A percentile compares a stretch with the other conserved stretches of the same genome.
phyloP scores from a whole-genome alignment of 1,140 invertebrate species.

The Asobara japonica region DNA sequence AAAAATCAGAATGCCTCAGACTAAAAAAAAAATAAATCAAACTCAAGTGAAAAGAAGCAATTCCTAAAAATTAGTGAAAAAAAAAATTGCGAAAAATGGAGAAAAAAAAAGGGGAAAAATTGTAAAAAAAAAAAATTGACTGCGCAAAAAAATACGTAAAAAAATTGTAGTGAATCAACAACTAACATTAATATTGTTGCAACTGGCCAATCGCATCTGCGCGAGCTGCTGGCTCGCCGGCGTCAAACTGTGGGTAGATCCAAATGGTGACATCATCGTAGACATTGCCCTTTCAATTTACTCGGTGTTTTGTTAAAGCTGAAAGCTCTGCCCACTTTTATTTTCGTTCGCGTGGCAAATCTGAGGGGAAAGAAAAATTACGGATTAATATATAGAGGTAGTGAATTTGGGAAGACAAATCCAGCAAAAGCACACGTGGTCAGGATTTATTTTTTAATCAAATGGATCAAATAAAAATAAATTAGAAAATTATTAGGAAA shows the following conservation, averaged over 20 bases:
- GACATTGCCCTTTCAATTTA: conserved; percentile 93
- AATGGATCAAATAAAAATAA: too few relatives aligned
- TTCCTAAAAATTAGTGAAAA: background rate
- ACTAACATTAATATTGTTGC: conserved; percentile 86
- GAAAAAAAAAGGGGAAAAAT: conserved; percentile 26
- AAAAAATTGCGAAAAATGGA: background rate
- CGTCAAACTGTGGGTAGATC: conserved; percentile 80
- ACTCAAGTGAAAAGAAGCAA: background rate
- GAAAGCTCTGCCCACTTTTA: conserved; percentile 91
- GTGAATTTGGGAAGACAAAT: too few relatives aligned
- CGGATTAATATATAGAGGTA: conserved; percentile 20
- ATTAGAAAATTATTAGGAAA: too few relatives aligned
- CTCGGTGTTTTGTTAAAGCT: conserved; percentile 95
- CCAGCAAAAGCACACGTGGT: too few relatives aligned
- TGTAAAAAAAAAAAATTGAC: conserved; percentile 22
- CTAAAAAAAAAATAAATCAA: background rate
- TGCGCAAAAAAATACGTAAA: conserved; percentile 2
- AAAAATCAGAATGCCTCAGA: background rate
- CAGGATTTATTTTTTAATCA: too few relatives aligned
- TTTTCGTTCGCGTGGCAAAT: conserved; percentile 82
- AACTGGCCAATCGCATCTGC: conserved; percentile 84
- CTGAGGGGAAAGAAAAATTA: conserved; percentile 61
- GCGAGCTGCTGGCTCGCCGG: conserved; percentile 76
- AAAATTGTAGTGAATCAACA: conserved; percentile 38
- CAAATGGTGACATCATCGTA: conserved; percentile 93